Evolutionary conservation across 2,888 invertebrate species (phyloP).

Genomic region (Melolontha melolontha): DNA sequence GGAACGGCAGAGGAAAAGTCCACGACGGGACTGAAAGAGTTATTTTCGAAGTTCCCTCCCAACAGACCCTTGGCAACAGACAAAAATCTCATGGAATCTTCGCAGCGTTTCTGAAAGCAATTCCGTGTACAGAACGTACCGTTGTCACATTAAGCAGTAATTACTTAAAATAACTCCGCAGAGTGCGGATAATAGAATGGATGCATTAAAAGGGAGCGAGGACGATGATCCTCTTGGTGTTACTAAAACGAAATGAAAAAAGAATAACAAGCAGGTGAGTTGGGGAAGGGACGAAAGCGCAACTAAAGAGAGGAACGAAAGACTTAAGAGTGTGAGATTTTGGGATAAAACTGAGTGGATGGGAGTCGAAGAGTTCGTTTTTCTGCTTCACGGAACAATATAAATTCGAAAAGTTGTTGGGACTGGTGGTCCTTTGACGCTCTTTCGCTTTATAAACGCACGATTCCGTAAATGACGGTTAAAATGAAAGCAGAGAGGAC

Average conservation of each 20-base stretch:
- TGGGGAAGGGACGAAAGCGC: not conserved
- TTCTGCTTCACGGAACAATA: constrained; percentile 30
- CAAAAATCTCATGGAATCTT: not conserved
- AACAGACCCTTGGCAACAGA: too few species aligned
- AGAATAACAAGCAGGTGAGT: not conserved
- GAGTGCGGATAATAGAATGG: constrained; percentile 22
- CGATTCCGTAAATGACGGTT: constrained; percentile 27
- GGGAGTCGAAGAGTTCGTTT: constrained; percentile 16
- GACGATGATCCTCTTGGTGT: not conserved
- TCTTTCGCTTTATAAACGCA: not conserved
- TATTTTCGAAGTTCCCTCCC: constrained; percentile 9
- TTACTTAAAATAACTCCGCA: constrained; percentile 21
- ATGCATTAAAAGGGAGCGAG: constrained; percentile 10
- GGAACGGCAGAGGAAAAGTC: not conserved
- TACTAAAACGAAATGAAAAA: constrained; percentile 18
- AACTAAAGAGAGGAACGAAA: not conserved
- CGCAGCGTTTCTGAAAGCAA: constrained; percentile 13
- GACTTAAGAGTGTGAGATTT: not conserved
- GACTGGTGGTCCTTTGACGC: constrained; percentile 19
- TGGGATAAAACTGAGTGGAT: constrained; percentile 8
- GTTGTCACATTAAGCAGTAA: constrained; percentile 36
- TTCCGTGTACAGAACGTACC: constrained; percentile 22
- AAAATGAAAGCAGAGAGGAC: not conserved
- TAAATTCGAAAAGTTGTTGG: constrained; percentile 22
- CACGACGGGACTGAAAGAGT: not conserved